Evolutionary conservation across 2,113 vertebrate genomes (phyloP).

Genomic region (Rhynchopsitta pachyrhyncha): DNA sequence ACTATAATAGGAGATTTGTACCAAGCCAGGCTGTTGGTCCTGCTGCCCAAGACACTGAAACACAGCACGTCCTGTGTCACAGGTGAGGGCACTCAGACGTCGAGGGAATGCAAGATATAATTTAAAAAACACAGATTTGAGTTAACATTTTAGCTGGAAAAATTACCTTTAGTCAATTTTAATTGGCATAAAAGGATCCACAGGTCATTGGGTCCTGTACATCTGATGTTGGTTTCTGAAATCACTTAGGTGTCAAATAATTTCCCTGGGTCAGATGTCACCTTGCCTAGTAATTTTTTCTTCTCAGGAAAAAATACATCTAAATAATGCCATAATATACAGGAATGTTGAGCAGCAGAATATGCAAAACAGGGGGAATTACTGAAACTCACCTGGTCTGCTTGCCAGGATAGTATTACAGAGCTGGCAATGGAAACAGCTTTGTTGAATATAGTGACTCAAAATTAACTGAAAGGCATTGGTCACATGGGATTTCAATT

Average conservation of each 20-base stretch:
- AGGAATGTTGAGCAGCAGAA: not conserved
- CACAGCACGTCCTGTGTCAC: not conserved
- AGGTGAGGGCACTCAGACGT: not conserved
- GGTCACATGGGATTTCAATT: constrained; percentile 63
- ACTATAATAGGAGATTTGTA: not conserved
- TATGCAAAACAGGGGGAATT: not conserved
- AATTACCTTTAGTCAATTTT: not conserved
- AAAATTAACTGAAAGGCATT: constrained; percentile 50
- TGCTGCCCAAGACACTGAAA: not conserved
- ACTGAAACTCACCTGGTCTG: not conserved
- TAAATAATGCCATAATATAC: not conserved
- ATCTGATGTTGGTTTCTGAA: not conserved
- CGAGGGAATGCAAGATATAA: not conserved
- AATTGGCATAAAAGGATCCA: not conserved
- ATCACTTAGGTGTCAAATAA: not conserved
- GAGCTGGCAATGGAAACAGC: constrained; percentile 27
- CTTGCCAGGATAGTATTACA: constrained; percentile 17
- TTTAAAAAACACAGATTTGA: not conserved
- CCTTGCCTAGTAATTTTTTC: not conserved
- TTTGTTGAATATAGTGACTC: constrained; percentile 11
- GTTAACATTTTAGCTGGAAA: not conserved
- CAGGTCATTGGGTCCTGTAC: too few species aligned
- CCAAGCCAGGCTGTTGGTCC: not conserved
- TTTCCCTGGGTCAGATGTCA: not conserved
- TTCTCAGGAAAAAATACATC: not conserved